Base-by-base conservation (phyloP, 37 sponge, comb jelly and placozoan genomes). In the Beroe forskalii region DNA sequence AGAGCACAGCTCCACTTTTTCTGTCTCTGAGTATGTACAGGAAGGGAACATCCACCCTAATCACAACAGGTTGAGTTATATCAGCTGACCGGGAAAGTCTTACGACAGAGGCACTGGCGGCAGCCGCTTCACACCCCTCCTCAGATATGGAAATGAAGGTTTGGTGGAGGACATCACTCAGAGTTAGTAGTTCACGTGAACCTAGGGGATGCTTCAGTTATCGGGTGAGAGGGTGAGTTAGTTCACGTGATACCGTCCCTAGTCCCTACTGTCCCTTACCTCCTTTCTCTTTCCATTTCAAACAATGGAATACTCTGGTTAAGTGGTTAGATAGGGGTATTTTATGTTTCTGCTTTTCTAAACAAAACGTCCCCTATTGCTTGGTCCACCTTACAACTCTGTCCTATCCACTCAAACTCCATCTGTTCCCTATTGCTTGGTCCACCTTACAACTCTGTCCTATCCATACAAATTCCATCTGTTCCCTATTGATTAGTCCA, bases 141-240 rank as follows among this genome's bases (percentile, higher is more conserved):
- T 72, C 75, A 12, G 23, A 20, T 36, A 72, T 20, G 4, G 37
- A 33, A 8, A 72, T 3, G 30, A 72, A 72, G 39, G 75, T 72
- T 19, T 72, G 31, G 75, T 72, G 75, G 4, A 72, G 39, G 1
- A 72, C 75, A 8, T 72, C 75, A 72, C 75, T 37, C 12, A 72
- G 14, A 8, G 40, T 37, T n/a, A n/a, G n/a, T 33, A 72, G 20
- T 33, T 72, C 75, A 19, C 40, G 31, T 27, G 3, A 8, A 35
- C 75, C 75, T 72, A 39, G 39, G 28, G 28, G 28, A 64, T n/a
- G 6, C 28, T 8, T 27, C 4, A 25, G 6, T 27, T 64, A 25
- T 64, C n/a, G n/a, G n/a, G 60, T 55, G 17, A 55, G 14, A 9
- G 17, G 60, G 9, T 55, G 9, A 55, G 60, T 55, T 55, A 19